These are phyloP conservation scores for Saccostrea glomerata DNA, from an alignment of 1,140 invertebrate genomes.

Conservation along the genomic window DNA sequence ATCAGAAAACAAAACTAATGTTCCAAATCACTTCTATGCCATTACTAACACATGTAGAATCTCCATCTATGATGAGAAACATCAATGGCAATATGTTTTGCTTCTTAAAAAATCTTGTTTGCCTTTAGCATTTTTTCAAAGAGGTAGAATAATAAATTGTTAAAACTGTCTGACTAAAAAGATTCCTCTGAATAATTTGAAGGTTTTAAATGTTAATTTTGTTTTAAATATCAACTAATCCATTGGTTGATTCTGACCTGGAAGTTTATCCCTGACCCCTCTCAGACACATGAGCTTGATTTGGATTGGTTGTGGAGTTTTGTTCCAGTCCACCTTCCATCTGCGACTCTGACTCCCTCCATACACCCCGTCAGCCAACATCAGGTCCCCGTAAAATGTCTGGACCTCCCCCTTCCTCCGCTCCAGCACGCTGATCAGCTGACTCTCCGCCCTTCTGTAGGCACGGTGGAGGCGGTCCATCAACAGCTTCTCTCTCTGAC, in stretches of 20 bases:
- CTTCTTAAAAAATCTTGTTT: too few species aligned
- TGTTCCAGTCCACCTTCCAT: slow-evolving; percentile 77
- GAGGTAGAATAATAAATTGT: not conserved
- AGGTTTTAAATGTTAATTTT: too few species aligned
- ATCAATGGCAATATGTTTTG: too few species aligned
- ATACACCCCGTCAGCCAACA: slow-evolving; percentile 71
- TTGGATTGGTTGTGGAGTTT: slow-evolving; percentile 75
- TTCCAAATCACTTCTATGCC: too few species aligned
- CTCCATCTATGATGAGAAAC: too few species aligned
- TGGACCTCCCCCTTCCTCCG: slow-evolving; percentile 75
- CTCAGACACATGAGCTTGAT: slow-evolving; percentile 75
- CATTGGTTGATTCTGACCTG: slow-evolving; percentile 60
- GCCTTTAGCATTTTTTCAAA: not conserved
- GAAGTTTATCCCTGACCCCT: slow-evolving; percentile 77
- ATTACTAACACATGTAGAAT: too few species aligned
- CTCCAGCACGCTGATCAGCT: slow-evolving; percentile 71
- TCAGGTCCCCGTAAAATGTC: slow-evolving; percentile 76
- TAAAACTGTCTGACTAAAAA: not conserved
- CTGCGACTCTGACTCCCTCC: slow-evolving; percentile 72
- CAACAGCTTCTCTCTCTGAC: slow-evolving; percentile 73
- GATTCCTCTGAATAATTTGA: too few species aligned
- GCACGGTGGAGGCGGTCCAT: slow-evolving; percentile 73
- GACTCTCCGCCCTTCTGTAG: slow-evolving; percentile 73
- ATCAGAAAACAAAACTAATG: slow-evolving; percentile 17
- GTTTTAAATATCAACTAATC: not conserved